Base-by-base conservation (phyloP, 2,888 invertebrate species). In the Stenichneumon culpator region DNA sequence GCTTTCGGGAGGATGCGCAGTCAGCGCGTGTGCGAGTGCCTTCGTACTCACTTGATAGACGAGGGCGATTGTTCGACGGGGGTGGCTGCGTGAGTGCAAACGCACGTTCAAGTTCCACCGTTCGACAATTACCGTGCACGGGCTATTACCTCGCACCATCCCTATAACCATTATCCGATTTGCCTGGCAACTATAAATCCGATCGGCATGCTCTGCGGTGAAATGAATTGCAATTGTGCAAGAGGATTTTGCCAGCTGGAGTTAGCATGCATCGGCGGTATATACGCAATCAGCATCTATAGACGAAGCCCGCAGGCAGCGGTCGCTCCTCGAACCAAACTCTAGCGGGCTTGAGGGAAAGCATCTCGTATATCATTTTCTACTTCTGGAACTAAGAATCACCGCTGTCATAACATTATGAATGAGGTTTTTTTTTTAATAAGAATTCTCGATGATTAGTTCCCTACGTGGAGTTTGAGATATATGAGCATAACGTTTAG, bases 101-200 rank as follows among this genome's bases (percentile, higher is more conserved):
- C 85, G 81, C 74, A 85, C 85, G 85, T 72, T 75, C 82, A 82
- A 82, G 84, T 82, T 84, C 63, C 78, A 80, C 82, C 79, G 70
- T 85, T 82, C 63, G 85, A 82, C 85, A 82, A 85, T 85, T 79
- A 85, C 82, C 68, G 72, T 72, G 75, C 72, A n/a, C 65, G 77
- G 70, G 85, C 79, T 85, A 82, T 85, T 85, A 85, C 82, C 79
- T 82, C 72, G 54, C 70, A n/a, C 78, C 81, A 39, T 75, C 67
- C 25, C 82, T 70, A 19, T 5, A 44, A 60, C 83, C 57, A 80
- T 86, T 86, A 85, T 87, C 82, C 86, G 87, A 85, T 86, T 83
- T 83, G 86, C 70, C 84, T 78, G 81, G 78, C 79, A 80, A 85
- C 84, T 82, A 82, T 85, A 85, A 85, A 85, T 85, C 85, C 79